phyloP scores from a whole-genome alignment of 2,888 invertebrate species.

The Rhagonycha lutea region DNA sequence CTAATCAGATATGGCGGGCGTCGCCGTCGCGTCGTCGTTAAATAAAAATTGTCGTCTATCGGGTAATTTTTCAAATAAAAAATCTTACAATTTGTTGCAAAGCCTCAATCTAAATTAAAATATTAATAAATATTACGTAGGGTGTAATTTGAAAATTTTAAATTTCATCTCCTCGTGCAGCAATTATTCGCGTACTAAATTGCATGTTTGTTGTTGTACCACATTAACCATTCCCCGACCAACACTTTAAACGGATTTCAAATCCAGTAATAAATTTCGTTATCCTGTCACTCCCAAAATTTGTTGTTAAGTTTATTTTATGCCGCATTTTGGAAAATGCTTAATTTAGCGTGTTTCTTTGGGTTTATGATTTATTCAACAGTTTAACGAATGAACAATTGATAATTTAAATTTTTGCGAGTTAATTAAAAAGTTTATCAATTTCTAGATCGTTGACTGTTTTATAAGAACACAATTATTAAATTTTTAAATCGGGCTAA shows the following conservation, averaged over 20 bases:
- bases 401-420: neutral
- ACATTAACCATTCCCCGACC: constrained; percentile 23
- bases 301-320: neutral
- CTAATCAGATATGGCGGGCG: neutral
- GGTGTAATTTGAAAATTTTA: neutral
- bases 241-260: constrained; percentile 19
- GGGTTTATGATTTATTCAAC: neutral
- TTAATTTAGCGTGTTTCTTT: neutral
- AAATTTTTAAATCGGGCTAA: neutral
- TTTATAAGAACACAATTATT: neutral
- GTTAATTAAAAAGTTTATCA: neutral
- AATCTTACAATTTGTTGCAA: neutral
- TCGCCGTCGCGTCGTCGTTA: neutral
- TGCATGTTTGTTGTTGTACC: constrained; percentile 12
- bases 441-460: neutral
- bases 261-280: constrained; percentile 18
- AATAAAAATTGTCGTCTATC: neutral
- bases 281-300: constrained; percentile 3
- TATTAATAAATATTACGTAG: neutral
- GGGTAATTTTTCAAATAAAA: neutral
- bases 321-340: neutral
- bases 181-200: constrained; percentile 14
- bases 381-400: neutral
- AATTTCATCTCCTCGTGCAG: neutral
- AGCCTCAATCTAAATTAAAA: neutral